These are phyloP conservation scores for Neuroterus valhalla DNA, from an alignment of 1,140 invertebrate species.

Conservation along the genomic window DNA sequence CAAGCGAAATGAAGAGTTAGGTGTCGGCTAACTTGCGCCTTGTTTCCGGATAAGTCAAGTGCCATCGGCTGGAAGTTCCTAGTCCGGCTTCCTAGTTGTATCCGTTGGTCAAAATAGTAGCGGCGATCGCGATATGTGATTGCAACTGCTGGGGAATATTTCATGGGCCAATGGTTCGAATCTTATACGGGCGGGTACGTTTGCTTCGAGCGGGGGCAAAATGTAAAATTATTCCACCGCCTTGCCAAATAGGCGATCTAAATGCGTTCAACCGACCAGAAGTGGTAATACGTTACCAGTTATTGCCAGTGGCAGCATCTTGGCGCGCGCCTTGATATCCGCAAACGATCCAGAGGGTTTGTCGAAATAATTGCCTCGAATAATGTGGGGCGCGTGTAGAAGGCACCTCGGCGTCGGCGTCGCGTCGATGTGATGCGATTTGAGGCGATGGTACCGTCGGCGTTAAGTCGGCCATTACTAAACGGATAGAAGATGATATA, in stretches of 20 bases:
- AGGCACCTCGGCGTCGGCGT: neutral
- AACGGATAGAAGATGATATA: conserved; percentile 15
- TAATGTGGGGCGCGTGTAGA: conserved; percentile 18
- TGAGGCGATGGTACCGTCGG: neutral
- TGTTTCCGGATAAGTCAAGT: neutral
- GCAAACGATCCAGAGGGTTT: conserved; percentile 29
- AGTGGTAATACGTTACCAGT: conserved; percentile 68
- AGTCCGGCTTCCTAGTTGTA: conserved; percentile 36
- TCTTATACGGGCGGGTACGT: conserved; percentile 40
- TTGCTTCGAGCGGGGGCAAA: conserved; percentile 44
- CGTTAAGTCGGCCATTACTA: conserved; percentile 2
- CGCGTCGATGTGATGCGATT: neutral
- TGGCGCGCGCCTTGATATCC: conserved; percentile 41
- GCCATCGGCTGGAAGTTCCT: conserved; percentile 18
- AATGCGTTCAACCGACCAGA: conserved; percentile 66
- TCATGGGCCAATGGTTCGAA: conserved; percentile 49
- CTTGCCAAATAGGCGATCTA: conserved; percentile 68
- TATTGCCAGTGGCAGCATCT: conserved; percentile 65
- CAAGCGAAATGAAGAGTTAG: neutral
- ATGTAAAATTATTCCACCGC: conserved; percentile 65
- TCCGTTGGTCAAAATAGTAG: conserved; percentile 44
- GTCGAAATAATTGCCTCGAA: conserved; percentile 25
- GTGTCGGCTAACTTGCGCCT: neutral
- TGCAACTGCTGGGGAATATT: conserved; percentile 50
- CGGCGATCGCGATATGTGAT: conserved; percentile 54